Base-by-base conservation (phyloP, 2,888 invertebrate genomes). In the Drosophila kuntzei region DNA sequence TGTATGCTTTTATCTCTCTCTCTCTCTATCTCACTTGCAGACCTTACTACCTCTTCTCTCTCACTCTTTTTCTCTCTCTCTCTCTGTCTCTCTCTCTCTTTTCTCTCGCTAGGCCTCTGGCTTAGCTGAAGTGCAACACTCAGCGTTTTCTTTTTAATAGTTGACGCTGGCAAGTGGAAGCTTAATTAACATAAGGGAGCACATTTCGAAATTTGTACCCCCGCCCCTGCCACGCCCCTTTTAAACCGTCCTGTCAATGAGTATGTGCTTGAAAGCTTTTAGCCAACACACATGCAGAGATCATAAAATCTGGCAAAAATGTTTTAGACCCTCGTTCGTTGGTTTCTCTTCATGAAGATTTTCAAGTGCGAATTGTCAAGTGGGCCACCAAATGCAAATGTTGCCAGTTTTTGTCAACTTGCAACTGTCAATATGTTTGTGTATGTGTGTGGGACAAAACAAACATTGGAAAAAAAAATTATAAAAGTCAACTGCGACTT, bases 121-220 rank as follows among this genome's bases (percentile, higher is more conserved):
- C 50, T 54, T 46, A 54, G 60, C 61, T 63, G 61, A 72, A 80
- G 68, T 69, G 73, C 69, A 60, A 71, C 68, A 78, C 87, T 87
- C 76, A 79, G 76, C 79, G 70, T 67, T 87, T 79, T 80, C 64
- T 76, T 87, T 73, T 81, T 72, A 87, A 81, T 87, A 87, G 85
- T 84, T 83, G 61, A 57, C 44, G 60, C 55, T 77, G 68, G 79
- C 68, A 82, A 83, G 87, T 87, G 79, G 76, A 70, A 69, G 87
- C 83, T 87, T 83, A 83, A 83, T 83, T 83, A 83, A 84, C 83
- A 83, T 87, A 83, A 83, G 74, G 82, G 76, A 80, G 70, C 72
- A 39, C 68, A 72, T 68, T 76, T 74, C 54, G 37, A 44, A 61
- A 70, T 65, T 61, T n/a, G n/a, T n/a, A n/a, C 63, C 50, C 9